A percentile compares a stretch with the other conserved stretches of the same genome.
Evolutionary conservation across 2,113 vertebrate genomes (phyloP).

Genomic region (Protobothrops mucrosquamatus): DNA sequence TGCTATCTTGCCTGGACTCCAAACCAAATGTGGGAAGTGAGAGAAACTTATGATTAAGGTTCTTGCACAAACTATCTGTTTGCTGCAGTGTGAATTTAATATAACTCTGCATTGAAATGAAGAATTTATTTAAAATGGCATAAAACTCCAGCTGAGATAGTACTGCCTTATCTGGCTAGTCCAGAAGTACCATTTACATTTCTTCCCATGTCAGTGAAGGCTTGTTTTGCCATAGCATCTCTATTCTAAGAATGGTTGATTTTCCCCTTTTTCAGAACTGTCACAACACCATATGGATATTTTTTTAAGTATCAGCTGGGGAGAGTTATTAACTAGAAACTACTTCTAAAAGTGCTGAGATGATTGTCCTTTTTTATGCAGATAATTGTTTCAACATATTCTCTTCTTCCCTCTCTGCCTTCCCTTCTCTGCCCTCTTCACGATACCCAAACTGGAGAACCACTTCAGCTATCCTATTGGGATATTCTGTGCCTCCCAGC

Average conservation of each 20-base stretch:
- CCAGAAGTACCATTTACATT: slow-evolving; percentile 64
- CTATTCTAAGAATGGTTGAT: slow-evolving; percentile 40
- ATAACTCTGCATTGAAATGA: slow-evolving; percentile 67
- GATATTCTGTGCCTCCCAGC: neutral
- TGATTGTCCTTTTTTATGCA: neutral
- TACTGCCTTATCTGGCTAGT: slow-evolving; percentile 69
- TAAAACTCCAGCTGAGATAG: slow-evolving; percentile 50
- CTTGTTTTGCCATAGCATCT: neutral
- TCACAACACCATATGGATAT: slow-evolving; percentile 10
- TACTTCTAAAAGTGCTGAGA: neutral
- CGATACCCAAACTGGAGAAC: no score
- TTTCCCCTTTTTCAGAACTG: slow-evolving; percentile 32
- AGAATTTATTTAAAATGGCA: slow-evolving; percentile 61
- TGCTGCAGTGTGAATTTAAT: slow-evolving; percentile 54
- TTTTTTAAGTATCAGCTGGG: slow-evolving; percentile 25
- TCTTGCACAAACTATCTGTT: slow-evolving; percentile 45
- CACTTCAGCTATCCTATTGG: neutral
- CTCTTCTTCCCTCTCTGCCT: neutral
- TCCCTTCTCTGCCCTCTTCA: neutral
- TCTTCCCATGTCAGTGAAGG: slow-evolving; percentile 17
- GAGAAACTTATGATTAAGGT: slow-evolving; percentile 58
- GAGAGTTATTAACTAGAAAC: neutral
- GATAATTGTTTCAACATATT: neutral
- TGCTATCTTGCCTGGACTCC: slow-evolving; percentile 15
- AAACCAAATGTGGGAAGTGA: slow-evolving; percentile 47